Conservation (phyloP, 1,140 invertebrate genomes). For the Prorops nasuta region DNA sequence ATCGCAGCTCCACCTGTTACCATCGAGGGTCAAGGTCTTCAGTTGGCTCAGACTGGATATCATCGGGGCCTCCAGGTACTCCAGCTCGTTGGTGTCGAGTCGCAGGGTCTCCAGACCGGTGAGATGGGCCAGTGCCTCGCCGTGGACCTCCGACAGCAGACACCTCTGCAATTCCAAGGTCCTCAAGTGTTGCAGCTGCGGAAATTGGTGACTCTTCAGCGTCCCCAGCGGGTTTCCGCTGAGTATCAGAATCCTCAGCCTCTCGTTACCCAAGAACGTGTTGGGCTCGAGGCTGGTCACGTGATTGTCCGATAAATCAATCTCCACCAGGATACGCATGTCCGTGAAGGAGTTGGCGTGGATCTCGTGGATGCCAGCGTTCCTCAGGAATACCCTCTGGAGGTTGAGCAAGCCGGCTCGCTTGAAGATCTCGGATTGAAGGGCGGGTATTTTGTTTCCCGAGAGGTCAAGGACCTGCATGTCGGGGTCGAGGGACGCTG, state of each 20-base stretch:
- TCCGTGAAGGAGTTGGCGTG: constrained; percentile 82
- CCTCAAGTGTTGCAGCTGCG: constrained; percentile 67
- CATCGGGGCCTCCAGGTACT: constrained; percentile 64
- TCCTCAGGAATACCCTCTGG: constrained; percentile 76
- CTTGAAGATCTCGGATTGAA: constrained; percentile 79
- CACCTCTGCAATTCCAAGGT: constrained; percentile 76
- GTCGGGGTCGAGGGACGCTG: constrained; percentile 72
- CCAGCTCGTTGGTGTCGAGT: constrained; percentile 68
- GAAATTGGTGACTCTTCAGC: constrained; percentile 68
- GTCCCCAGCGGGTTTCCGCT: constrained; percentile 70
- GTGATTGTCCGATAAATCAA: constrained; percentile 77
- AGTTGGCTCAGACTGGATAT: constrained; percentile 67
- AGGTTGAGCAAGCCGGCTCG: constrained; percentile 77
- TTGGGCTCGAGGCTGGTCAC: constrained; percentile 66
- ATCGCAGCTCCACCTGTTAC: constrained; percentile 89
- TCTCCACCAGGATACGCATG: constrained; percentile 82
- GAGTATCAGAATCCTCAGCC: constrained; percentile 67
- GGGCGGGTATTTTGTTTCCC: constrained; percentile 72
- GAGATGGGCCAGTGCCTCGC: constrained; percentile 68
- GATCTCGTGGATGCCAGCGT: constrained; percentile 71
- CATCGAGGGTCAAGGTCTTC: constrained; percentile 76
- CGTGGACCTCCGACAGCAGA: constrained; percentile 68
- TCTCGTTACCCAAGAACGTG: constrained; percentile 74
- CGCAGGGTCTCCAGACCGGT: constrained; percentile 69
- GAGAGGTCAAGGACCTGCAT: constrained; percentile 84